Base-by-base conservation (phyloP, 2,797 vertebrate genomes). In the Oreonectes daqikongensis region DNA sequence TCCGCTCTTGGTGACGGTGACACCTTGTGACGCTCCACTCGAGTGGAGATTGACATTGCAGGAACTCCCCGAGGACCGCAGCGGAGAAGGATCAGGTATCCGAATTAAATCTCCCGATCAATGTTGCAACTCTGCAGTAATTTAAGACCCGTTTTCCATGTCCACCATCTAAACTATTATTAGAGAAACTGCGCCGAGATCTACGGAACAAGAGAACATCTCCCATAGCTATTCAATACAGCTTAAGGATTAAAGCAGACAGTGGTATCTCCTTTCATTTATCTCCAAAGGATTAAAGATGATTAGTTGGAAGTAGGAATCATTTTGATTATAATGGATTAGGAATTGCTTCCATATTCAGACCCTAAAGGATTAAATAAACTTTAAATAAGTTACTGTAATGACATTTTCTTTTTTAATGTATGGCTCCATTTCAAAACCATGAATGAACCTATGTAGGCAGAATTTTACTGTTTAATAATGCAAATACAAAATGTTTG, bases 41-140 rank as follows among this genome's bases (percentile, higher is more conserved):
- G 97, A 99, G 86, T 99, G 98, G 98, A 97, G 93, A 71, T 91
- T 99, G 69, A 97, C 91, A 0, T 93, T 99, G 75, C 97, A 99
- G 88, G 98, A 99, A 82, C 94, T 99, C 65, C 97, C 96, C 0
- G 97, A 99, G 81, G 96, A 97, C 75, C 84, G 94, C 66, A 99
- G 98, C 0, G 96, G 95, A 77, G 94, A 94, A 80, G 88, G 91
- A 75, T 96, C 95, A 86, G 95, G 95, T 96, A 89, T 88, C 91
- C 68, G 85, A 77, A 77, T 77, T 42, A 77, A 77, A 77, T 69
- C 67, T 64, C 46, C 46, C 5, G n/a, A 77, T 77, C 57, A 88
- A 80, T 92, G 89, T 91, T 89, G 90, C 91, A 90, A 38, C 40
- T 69, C 55, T 68, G 42, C 63, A 84, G 81, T 63, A 74, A 86